Evolutionary conservation across 2,797 vertebrate species (phyloP).

Genomic region (Galago senegalensis): DNA sequence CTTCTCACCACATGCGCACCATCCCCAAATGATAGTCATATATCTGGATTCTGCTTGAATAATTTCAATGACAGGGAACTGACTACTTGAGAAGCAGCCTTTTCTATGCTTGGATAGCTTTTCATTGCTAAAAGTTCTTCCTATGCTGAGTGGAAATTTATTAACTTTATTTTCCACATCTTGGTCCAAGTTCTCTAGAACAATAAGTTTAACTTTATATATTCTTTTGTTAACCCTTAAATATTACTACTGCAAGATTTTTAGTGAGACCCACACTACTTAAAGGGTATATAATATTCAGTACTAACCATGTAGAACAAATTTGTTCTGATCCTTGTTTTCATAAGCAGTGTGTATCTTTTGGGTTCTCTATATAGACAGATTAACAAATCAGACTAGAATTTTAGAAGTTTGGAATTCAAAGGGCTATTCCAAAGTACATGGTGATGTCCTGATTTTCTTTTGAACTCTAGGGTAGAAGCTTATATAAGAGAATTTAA

Average conservation of each 20-base stretch:
- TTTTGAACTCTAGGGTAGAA: not conserved
- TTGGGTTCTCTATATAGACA: not conserved
- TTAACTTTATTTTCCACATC: slow-evolving; percentile 78
- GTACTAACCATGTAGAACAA: not conserved
- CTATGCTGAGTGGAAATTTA: slow-evolving; percentile 81
- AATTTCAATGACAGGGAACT: slow-evolving; percentile 80
- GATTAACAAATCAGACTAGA: slow-evolving; percentile 21
- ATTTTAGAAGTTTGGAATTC: not conserved
- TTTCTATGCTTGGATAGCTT: slow-evolving; percentile 82
- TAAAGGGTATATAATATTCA: not conserved
- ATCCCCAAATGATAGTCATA: slow-evolving; percentile 79
- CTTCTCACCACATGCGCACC: slow-evolving; percentile 53
- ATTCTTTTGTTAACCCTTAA: slow-evolving; percentile 65
- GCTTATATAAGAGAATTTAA: not conserved
- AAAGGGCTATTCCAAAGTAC: not conserved
- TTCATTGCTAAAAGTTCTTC: slow-evolving; percentile 82
- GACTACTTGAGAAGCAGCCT: slow-evolving; percentile 82
- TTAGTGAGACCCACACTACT: not conserved
- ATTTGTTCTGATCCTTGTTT: not conserved
- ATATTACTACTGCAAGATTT: not conserved
- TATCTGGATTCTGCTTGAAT: slow-evolving; percentile 82
- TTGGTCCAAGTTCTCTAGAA: slow-evolving; percentile 47
- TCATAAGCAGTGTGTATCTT: not conserved
- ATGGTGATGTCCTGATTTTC: not conserved
- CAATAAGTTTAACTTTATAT: slow-evolving; percentile 62